Base-by-base conservation (phyloP, 2,888 invertebrate species). In the Boloria euphrosyne region DNA sequence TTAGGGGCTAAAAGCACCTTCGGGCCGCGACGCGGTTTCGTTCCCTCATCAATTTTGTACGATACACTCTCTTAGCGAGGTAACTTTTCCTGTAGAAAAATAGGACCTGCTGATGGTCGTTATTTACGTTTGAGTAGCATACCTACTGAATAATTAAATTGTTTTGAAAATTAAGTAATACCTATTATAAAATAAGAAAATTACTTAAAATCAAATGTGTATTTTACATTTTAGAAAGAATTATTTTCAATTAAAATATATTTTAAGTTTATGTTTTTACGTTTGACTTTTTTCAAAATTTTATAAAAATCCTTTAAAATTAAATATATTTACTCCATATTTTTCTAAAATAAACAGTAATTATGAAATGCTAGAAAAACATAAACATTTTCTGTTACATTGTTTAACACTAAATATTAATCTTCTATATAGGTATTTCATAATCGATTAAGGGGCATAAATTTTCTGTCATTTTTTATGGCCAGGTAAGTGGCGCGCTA, bases 1-100 rank as follows among this genome's bases (percentile, higher is more conserved):
- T 93, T 93, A 93, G 83, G 87, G 85, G 81, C 90, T 93, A 93
- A 93, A 93, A 93, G 93, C 92, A 92, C 91, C 92, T 90, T 87
- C 87, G 89, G 80, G 88, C 76, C 76, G 76, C 76, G 78, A 76
- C 77, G 82, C 83, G 89, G 90, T 88, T 86, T 82, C 85, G 79
- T 79, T 84, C 80, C 78, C 87, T 90, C 91, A 92, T 91, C 90
- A 90, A 92, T 90, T 84, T 92, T 92, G 91, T 89, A 92, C 83
- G 82, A 76, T 77, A 84, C 87, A 83, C 87, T 87, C 85, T 83
- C 81, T 77, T 74, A 80, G 83, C 80, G 85, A 83, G 80, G 73
- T 71, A 78, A 77, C 73, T 76, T 77, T 76, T 68, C 67, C 71
- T 66, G 62, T 60, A 71, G 69, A 74, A 76, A 75, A 76, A 73